Base-by-base conservation (phyloP, 2,888 invertebrate genomes). In the Philhelius pedissequus region DNA sequence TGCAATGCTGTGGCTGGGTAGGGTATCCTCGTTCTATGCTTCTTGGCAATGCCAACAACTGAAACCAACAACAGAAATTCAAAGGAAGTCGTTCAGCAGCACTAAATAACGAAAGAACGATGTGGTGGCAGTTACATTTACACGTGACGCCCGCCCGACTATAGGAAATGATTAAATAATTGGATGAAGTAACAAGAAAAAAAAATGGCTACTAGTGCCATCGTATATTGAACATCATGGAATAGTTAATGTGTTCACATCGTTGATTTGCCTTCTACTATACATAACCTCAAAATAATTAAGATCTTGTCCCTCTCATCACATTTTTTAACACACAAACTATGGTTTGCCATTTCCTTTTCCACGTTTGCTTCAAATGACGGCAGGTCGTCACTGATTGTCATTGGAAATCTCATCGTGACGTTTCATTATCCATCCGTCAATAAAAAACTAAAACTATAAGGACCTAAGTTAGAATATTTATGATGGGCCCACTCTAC, bases 141-240 rank as follows among this genome's bases (percentile, higher is more conserved):
- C 84, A 84, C 84, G 84, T 84, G 84, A 84, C 75, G 76, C 71
- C 64, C 80, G 56, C 71, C 80, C n/a, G n/a, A n/a, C n/a, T n/a
- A n/a, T 54, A 62, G 80, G 84, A 84, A 84, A 84, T 84, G 84
- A 84, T 84, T 84, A 84, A 84, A 84, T 84, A 76, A 84, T 84
- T 84, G 84, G 84, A 84, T 70, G 27, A 62, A 30, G 11, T 27
- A 30, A 15, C 74, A 4, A 20, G 4, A 13, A 32, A 30, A 50
- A 25, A 48, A 54, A 64, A 82, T 82, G 78, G 78, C 77, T 45
- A 38, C 56, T 40, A n/a, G n/a, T n/a, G 20, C 4, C 20, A 18
- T 30, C 18, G 25, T 35, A 32, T 35, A 18, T 48, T 40, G 27
- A 48, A 0, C 38, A 68, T 43, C 73, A 79, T 69, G 56, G 69